Evolutionary conservation across 2,797 vertebrate species (phyloP).

Genomic region (Melanogrammus aeglefinus): DNA sequence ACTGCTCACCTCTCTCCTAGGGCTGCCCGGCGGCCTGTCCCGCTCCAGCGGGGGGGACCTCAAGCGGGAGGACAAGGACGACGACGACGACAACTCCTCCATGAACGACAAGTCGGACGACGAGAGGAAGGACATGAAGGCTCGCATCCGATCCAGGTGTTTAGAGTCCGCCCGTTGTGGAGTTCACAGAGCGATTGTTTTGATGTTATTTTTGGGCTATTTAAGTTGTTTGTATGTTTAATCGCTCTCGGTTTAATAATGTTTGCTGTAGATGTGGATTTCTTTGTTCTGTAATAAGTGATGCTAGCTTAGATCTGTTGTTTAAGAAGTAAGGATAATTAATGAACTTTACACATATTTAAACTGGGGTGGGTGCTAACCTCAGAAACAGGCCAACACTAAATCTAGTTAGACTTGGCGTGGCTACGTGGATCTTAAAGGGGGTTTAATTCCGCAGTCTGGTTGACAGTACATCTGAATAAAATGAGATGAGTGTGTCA

Average conservation of each 20-base stretch:
- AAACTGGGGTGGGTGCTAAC: not conserved
- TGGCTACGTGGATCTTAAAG: not conserved
- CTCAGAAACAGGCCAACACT: not conserved
- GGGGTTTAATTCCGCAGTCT: not conserved
- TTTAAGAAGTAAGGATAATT: not conserved
- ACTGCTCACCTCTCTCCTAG: conserved; percentile 43
- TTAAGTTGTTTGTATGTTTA: not conserved
- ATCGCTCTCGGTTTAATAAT: not conserved
- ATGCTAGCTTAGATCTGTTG: not conserved
- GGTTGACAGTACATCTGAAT: not conserved
- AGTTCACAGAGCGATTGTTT: not conserved
- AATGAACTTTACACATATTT: not conserved
- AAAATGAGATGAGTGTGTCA: not conserved
- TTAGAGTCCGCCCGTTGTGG: conserved; percentile 9
- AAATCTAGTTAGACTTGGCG: not conserved
- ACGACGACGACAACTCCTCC: conserved; percentile 87
- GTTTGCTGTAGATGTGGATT: not conserved
- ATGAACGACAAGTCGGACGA: conserved; percentile 87
- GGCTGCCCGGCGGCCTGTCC: conserved; percentile 69
- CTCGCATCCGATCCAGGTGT: conserved; percentile 74
- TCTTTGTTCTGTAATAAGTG: not conserved
- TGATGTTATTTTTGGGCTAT: not conserved
- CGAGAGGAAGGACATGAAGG: conserved; percentile 88
- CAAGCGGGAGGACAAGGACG: conserved; percentile 91
- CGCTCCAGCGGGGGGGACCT: conserved; percentile 74